Evolutionary conservation across 2,113 vertebrate genomes (phyloP).

Genomic region (Epinephelus lanceolatus): DNA sequence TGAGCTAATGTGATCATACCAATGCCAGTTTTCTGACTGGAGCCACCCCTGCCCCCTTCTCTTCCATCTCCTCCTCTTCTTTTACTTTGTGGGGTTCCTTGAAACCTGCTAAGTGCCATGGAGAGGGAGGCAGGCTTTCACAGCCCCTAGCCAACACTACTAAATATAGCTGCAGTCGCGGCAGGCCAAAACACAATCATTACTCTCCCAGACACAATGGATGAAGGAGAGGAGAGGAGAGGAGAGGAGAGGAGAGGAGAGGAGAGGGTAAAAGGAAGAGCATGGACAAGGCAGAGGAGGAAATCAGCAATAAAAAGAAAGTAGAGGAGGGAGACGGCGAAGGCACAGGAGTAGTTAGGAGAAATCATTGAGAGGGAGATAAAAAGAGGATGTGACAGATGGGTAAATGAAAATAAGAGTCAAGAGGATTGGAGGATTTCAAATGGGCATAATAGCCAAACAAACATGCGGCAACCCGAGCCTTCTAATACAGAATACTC

Average conservation of each 20-base stretch:
- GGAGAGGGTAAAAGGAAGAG: conserved; percentile 3
- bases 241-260: conserved; percentile 2
- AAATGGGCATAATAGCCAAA: conserved; percentile 24
- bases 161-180: conserved; percentile 79
- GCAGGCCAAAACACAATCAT: conserved; percentile 79
- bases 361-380: conserved; percentile 32
- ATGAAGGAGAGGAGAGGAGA: conserved; percentile 10
- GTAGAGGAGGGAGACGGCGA: conserved; percentile 1
- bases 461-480: not conserved
- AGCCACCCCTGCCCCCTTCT: conserved; percentile 27
- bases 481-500: conserved; percentile 8
- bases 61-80: conserved; percentile 12
- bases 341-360: conserved; percentile 19
- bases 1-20: conserved; percentile 44
- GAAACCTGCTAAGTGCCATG: conserved; percentile 67
- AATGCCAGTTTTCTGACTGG: conserved; percentile 19
- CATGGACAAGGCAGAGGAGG: not conserved
- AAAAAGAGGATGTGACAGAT: conserved; percentile 30
- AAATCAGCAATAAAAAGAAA: conserved; percentile 23
- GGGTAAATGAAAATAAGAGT: conserved; percentile 33
- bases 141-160: conserved; percentile 69
- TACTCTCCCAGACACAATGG: conserved; percentile 75
- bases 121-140: conserved; percentile 68
- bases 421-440: conserved; percentile 3
- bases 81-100: conserved; percentile 64